Base-by-base conservation (phyloP, 2,797 vertebrate species). In the Melanotaenia pygmaea region DNA sequence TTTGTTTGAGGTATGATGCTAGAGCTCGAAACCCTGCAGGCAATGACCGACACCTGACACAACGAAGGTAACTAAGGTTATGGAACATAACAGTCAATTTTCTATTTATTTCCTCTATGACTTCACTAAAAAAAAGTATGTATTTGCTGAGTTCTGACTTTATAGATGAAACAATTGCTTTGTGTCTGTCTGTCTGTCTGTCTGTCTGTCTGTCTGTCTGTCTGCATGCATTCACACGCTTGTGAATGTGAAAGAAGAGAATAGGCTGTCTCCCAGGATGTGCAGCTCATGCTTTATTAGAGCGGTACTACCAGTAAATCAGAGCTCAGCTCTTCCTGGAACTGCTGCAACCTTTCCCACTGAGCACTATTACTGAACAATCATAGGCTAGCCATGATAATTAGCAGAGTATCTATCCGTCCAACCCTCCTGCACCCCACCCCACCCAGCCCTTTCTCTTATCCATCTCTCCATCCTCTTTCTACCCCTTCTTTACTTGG, bases 291-390 rank as follows among this genome's bases (percentile, higher is more conserved):
- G 89, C 94, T 95, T 95, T 94, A 95, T 95, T 95, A 95, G 94
- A 93, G 91, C 89, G 83, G 91, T 93, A 94, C 93, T 95, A 94
- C 94, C 95, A 94, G 95, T 95, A 95, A 95, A 95, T 95, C 94
- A 94, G 93, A 93, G 93, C 93, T 94, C 91, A 90, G 94, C 94
- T 93, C 94, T 95, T 95, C 94, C 95, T 94, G 94, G 95, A 95
- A 95, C 92, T 91, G 92, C 90, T 92, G 94, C 94, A 95, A 95
- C 94, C 92, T 95, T 95, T 95, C 92, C 94, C 95, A 94, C 94
- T 94, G 95, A 95, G 94, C 94, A 94, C 94, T 95, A 95, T 95
- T 95, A 95, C 94, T 92, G 94, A 95, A 95, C 94, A 95, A 94
- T 95, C 93, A 94, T 92, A 94, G 94, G 93, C 94, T 91, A 93